Conservation (phyloP, 2,888 invertebrate species). For the Drosophila mettleri region DNA sequence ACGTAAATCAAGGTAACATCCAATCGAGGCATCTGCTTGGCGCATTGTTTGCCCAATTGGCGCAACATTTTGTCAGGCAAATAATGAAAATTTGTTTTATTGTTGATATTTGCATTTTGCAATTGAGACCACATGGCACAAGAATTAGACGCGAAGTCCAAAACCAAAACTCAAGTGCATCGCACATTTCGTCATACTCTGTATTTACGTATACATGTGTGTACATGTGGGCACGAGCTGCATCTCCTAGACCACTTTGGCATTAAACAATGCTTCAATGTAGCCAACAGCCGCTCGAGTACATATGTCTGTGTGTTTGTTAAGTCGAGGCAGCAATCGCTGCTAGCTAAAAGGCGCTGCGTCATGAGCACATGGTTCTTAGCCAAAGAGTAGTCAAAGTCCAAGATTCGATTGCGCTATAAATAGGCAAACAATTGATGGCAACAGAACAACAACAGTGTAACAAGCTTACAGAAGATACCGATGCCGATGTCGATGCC, state of each 20-base stretch:
- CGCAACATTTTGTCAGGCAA: slow-evolving; percentile 74
- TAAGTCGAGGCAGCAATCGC: slow-evolving; percentile 58
- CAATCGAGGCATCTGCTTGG: slow-evolving; percentile 27
- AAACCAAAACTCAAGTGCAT: slow-evolving; percentile 51
- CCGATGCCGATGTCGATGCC: slow-evolving; percentile 21
- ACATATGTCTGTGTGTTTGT: slow-evolving; percentile 43
- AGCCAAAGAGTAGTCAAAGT: slow-evolving; percentile 59
- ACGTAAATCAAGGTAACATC: slow-evolving; percentile 53
- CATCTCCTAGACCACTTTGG: slow-evolving; percentile 30
- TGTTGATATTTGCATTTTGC: slow-evolving; percentile 77
- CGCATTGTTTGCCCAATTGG: slow-evolving; percentile 66
- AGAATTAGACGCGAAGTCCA: slow-evolving; percentile 27
- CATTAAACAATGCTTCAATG: slow-evolving; percentile 70
- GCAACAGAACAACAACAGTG: slow-evolving; percentile 18
- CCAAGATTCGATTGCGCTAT: slow-evolving; percentile 62
- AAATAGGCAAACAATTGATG: slow-evolving; percentile 69
- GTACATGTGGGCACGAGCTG: slow-evolving; percentile 52
- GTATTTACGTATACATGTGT: background rate
- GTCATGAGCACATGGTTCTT: slow-evolving; percentile 62
- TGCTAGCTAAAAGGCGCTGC: slow-evolving; percentile 53
- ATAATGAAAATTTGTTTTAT: slow-evolving; percentile 72
- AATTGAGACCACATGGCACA: slow-evolving; percentile 55
- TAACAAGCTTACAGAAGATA: slow-evolving; percentile 5
- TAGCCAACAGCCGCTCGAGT: slow-evolving; percentile 53
- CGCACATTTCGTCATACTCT: slow-evolving; percentile 58